Conservation (phyloP, 2,797 vertebrate genomes). For the Heliangelus exortis region DNA sequence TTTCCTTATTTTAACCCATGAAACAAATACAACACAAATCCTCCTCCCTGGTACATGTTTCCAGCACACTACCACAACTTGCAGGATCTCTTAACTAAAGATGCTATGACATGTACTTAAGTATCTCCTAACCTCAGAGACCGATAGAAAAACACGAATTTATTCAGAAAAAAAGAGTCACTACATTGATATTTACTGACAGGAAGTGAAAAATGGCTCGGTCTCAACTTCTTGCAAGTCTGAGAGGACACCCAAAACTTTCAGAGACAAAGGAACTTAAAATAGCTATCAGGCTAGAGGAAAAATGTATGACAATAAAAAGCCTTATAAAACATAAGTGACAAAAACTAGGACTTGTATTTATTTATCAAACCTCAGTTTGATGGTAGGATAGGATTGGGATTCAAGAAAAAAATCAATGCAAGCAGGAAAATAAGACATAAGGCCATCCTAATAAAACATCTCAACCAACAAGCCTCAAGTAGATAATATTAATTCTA, state of each 20-base stretch:
- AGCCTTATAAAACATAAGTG: neutral
- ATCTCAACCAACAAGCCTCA: neutral
- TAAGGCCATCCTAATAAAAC: neutral
- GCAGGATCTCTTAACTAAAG: neutral
- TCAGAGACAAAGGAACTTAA: slow-evolving; percentile 25
- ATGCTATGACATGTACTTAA: neutral
- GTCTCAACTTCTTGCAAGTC: slow-evolving; percentile 21
- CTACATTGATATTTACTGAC: slow-evolving; percentile 60
- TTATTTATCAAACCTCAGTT: neutral
- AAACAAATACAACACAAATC: neutral
- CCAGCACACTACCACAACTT: neutral
- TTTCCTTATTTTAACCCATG: neutral
- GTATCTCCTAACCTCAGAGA: slow-evolving; percentile 23
- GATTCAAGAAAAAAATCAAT: neutral
- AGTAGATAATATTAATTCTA: neutral
- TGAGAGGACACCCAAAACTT: slow-evolving; percentile 44
- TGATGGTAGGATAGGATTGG: accelerated
- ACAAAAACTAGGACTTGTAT: neutral
- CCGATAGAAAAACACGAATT: neutral
- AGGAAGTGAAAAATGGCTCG: slow-evolving; percentile 54
- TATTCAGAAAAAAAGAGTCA: slow-evolving; percentile 29
- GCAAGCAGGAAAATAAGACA: neutral
- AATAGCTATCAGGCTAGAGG: neutral
- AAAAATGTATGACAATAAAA: neutral
- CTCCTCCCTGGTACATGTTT: neutral